Evolutionary conservation across 2,797 vertebrate species (phyloP).

Genomic region (Girardinus metallicus): DNA sequence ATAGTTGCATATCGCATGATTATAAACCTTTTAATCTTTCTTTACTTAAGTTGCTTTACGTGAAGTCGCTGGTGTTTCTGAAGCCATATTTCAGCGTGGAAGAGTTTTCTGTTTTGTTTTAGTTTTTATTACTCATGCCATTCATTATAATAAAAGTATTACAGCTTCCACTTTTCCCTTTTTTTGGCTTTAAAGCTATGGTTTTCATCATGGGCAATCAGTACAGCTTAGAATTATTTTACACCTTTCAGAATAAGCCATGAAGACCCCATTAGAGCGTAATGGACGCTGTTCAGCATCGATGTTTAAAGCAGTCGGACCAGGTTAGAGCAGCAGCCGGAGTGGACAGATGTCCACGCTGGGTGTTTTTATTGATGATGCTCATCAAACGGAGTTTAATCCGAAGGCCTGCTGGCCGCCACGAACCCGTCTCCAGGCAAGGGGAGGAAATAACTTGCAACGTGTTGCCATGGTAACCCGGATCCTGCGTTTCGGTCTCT

Average conservation of each 20-base stretch:
- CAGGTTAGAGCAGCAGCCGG: slow-evolving; percentile 13
- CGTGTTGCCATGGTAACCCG: slow-evolving; percentile 76
- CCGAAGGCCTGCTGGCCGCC: slow-evolving; percentile 71
- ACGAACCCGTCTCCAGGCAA: slow-evolving; percentile 73
- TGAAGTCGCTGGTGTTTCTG: background rate
- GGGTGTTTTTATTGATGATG: slow-evolving; percentile 71
- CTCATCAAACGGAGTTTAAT: slow-evolving; percentile 59
- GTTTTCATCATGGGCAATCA: background rate
- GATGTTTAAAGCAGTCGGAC: slow-evolving; percentile 17
- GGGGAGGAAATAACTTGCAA: slow-evolving; percentile 75
- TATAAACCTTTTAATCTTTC: background rate
- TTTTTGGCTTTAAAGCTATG: background rate
- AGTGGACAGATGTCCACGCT: slow-evolving; percentile 56
- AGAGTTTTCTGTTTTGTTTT: background rate
- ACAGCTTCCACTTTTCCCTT: too few relatives aligned
- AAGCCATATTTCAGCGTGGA: background rate
- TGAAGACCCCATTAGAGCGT: slow-evolving; percentile 11
- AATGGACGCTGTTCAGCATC: slow-evolving; percentile 20
- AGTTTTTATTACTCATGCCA: background rate
- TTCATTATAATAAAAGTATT: background rate
- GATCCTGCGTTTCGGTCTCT: slow-evolving; percentile 42
- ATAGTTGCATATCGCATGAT: background rate
- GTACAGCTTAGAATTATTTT: background rate
- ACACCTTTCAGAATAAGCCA: slow-evolving; percentile 11
- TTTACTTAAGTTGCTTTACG: background rate